Evolutionary conservation across 2,888 invertebrate species (phyloP), one percentile per base, ranked within the genome.

Genomic region (Catocala nupta): DNA sequence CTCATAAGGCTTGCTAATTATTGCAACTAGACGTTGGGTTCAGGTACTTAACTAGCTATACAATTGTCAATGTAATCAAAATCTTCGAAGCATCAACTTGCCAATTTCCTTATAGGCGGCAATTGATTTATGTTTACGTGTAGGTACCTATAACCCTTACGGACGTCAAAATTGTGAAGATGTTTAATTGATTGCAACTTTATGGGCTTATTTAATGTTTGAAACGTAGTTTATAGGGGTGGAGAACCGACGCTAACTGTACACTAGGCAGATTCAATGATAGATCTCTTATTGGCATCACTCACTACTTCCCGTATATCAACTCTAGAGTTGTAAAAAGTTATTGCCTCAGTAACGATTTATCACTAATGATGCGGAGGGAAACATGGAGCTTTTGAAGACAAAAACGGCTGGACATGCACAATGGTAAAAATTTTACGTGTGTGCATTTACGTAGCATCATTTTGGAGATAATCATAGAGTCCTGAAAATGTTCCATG

Each of bases 171-270:
- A 76, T 73, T 78, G 76, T 78, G 77, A 71, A 71, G 68, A 78
- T 78, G 70, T 81, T 80, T 82, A 79, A 84, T 82, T 81, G 78
- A 80, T 80, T 75, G 69, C 73, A 68, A 74, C 73, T 84, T 85
- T 84, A 84, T 75, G 73, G 70, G 68, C 61, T 75, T 75, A 80
- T 81, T 80, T 81, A 73, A 82, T 76, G 77, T 74, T 75, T 69
- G 67, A 70, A 68, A 67, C 70, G 60, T 50, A 70, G 68, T 81
- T 78, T 80, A 80, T 75, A 64, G 67, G 72, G 65, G 74, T 75
- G 66, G 68, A 69, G 71, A 71, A 59, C 73, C 70, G 65, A 65
- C 60, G 55, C 62, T 73, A 76, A 73, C 78, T 68, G 76, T 75
- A 70, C 51, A 63, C 67, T 51, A 59, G 65, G 68, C 63, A 77